Conservation (phyloP, 1,140 invertebrate species). For the Agrypnia vestita region DNA sequence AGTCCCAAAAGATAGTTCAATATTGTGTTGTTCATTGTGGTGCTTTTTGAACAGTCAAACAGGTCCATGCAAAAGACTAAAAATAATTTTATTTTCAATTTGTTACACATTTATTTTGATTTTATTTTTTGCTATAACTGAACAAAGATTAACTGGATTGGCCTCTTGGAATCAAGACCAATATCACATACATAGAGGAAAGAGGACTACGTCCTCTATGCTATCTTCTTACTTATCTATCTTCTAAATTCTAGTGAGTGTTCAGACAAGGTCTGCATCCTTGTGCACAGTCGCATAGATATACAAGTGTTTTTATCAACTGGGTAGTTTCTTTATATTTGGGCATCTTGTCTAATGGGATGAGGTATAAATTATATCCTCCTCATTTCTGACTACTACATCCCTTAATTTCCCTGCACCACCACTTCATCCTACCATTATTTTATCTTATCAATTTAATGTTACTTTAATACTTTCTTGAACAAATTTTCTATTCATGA, state of each 20-base stretch:
- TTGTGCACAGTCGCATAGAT: constrained; percentile 71
- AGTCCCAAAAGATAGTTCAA: constrained; percentile 52
- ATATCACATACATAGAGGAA: constrained; percentile 93
- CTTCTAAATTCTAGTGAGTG: constrained; percentile 69
- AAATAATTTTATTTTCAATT: constrained; percentile 99
- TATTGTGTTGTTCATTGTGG: constrained; percentile 61
- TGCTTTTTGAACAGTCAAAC: constrained; percentile 74
- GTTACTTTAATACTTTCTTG: neutral
- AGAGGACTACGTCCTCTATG: constrained; percentile 72
- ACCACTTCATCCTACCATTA: too few relatives aligned
- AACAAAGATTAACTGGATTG: constrained; percentile 97
- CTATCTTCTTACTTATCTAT: constrained; percentile 53
- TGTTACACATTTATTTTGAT: constrained; percentile 98
- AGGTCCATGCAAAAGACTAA: constrained; percentile 90
- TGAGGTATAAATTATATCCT: constrained; percentile 51
- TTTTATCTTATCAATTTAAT: too few relatives aligned
- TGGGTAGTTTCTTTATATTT: constrained; percentile 55
- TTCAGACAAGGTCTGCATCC: constrained; percentile 61
- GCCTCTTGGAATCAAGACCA: constrained; percentile 93
- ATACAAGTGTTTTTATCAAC: constrained; percentile 60
- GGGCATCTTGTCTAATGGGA: constrained; percentile 61
- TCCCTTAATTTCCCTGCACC: neutral
- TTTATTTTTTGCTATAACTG: constrained; percentile 97
- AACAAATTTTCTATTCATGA: too few relatives aligned
- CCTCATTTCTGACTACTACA: constrained; percentile 44